These are phyloP conservation scores for Artibeus lituratus DNA, from an alignment of 2,797 vertebrate genomes.

Conservation along the genomic window DNA sequence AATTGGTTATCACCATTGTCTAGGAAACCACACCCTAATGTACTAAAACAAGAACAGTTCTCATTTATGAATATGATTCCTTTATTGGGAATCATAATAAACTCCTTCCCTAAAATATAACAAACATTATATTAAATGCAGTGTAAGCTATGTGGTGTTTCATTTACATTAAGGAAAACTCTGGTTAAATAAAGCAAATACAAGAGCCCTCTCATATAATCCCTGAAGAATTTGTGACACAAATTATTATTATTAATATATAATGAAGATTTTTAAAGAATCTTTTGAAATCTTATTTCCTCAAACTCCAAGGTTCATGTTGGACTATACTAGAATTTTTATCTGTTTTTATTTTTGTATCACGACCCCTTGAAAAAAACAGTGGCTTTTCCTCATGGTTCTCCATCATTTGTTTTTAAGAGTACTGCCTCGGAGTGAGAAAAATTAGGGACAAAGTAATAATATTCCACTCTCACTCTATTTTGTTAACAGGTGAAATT, in stretches of 20 bases:
- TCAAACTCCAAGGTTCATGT: not conserved
- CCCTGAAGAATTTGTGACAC: not conserved
- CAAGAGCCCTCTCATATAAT: not conserved
- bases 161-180: not conserved
- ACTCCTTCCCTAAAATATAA: not conserved
- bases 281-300: conserved; percentile 1
- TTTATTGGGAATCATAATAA: not conserved
- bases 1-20: not conserved
- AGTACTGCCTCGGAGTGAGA: not conserved
- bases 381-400: not conserved
- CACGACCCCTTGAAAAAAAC: not conserved
- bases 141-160: not conserved
- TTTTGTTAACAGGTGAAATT: not conserved
- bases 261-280: not conserved
- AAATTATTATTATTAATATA: not conserved
- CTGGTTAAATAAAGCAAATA: not conserved
- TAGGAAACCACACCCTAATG: not conserved
- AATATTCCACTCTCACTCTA: not conserved
- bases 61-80: no score
- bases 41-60: not conserved
- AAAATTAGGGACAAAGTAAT: not conserved
- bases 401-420: not conserved
- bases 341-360: not conserved
- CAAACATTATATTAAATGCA: not conserved
- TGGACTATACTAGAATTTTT: not conserved